Base-by-base conservation (phyloP, 2,888 invertebrate species). In the Lycaena phlaeas region DNA sequence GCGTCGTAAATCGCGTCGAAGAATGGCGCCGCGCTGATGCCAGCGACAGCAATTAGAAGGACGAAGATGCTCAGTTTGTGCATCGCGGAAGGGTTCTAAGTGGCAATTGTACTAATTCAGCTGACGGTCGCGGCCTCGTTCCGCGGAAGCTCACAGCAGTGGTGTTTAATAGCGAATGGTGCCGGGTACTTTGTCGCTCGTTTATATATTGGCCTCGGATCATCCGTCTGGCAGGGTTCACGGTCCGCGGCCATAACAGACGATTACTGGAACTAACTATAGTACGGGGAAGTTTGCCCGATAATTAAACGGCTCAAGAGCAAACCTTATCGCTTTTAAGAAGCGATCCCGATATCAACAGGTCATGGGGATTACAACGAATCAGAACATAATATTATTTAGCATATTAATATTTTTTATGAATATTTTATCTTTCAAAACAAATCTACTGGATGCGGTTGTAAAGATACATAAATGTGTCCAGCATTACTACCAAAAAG, bases 141-240 rank as follows among this genome's bases (percentile, higher is more conserved):
- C 61, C 64, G 61, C 73, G 79, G 81, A 76, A 78, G 72, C 72
- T 73, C 61, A 55, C 69, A 59, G 68, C 71, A 64, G 70, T 66
- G 68, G 76, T 38, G 39, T 66, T 66, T 68, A 71, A 68, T 75
- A 69, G 71, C 76, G 77, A 84, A 78, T 82, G 82, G 67, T 78
- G 74, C 64, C 76, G 73, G 75, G 71, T 74, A 71, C 61, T 68
- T 60, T 59, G 61, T 57, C 62, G 64, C 54, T 59, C 61, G 63
- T 64, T 81, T 84, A 77, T 82, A 84, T 81, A 82, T 71, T 73
- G 79, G 79, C 82, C 82, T 84, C 82, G 82, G 66, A 66, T 73
- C 77, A 75, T 78, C 79, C 74, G 74, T 67, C 72, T 61, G 62
- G 53, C 67, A 56, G 73, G 73, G 82, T 82, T 84, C 82, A 84